Evolutionary conservation across 2,113 vertebrate species (phyloP).

Genomic region (Haplochromis vanheusdeni): DNA sequence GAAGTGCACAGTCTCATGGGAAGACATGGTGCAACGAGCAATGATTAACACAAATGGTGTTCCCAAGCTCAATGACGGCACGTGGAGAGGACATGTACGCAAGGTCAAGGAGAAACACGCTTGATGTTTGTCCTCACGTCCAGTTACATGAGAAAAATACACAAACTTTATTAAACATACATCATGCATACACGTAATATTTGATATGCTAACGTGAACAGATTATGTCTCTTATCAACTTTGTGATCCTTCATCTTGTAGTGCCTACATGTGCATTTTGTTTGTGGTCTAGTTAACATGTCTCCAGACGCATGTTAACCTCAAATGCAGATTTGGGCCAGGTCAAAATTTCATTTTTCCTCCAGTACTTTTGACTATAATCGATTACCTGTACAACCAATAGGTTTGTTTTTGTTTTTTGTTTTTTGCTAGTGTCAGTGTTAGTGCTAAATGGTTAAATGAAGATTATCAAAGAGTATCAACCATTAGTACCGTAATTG

Average conservation of each 20-base stretch:
- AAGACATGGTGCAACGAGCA: neutral
- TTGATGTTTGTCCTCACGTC: too few relatives aligned
- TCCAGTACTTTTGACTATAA: neutral
- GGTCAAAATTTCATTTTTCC: neutral
- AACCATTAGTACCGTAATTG: neutral
- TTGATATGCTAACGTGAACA: neutral
- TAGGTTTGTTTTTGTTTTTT: neutral
- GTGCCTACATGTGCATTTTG: neutral
- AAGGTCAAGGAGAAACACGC: neutral
- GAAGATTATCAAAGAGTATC: neutral
- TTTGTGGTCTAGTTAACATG: neutral
- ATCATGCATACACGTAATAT: neutral
- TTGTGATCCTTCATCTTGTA: neutral
- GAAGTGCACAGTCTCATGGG: neutral
- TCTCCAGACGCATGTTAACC: neutral
- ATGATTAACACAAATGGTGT: conserved; percentile 12
- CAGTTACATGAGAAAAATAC: neutral
- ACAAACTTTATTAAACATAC: neutral
- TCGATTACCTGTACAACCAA: accelerated
- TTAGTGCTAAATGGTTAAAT: accelerated
- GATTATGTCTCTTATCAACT: neutral
- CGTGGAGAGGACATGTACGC: neutral
- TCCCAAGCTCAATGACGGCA: neutral
- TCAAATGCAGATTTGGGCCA: neutral
- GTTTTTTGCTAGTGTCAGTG: neutral